Percentiles rank a stretch among this genome's conserved stretches.
Conservation (phyloP, 1,140 invertebrate species). For the Monomorium pharaonis region DNA sequence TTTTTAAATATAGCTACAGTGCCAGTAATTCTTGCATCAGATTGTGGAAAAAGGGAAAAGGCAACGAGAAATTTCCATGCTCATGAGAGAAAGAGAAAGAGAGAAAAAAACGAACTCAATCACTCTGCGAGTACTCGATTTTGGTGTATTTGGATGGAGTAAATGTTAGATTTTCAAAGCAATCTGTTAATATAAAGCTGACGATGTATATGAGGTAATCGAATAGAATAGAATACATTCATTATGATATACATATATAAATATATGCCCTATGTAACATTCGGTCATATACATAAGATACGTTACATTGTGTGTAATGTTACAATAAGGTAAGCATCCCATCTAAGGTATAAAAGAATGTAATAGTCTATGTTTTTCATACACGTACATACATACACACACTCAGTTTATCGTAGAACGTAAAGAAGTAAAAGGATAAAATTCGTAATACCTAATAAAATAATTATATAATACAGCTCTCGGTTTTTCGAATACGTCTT, state of each 20-base stretch:
- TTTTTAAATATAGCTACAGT: slow-evolving; percentile 62
- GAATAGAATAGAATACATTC: slow-evolving; percentile 75
- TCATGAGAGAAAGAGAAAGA: slow-evolving; percentile 27
- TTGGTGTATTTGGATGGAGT: slow-evolving; percentile 35
- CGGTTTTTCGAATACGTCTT: slow-evolving; percentile 78
- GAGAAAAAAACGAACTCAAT: not conserved
- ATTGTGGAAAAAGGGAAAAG: slow-evolving; percentile 4
- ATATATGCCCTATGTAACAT: slow-evolving; percentile 72
- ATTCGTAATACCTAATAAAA: slow-evolving; percentile 73
- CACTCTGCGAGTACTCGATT: not conserved
- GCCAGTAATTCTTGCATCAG: slow-evolving; percentile 63
- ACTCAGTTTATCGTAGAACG: slow-evolving; percentile 81
- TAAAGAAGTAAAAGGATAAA: slow-evolving; percentile 66
- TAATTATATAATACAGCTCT: slow-evolving; percentile 76
- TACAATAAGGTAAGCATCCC: slow-evolving; percentile 82
- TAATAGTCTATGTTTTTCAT: slow-evolving; percentile 84
- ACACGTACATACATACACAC: slow-evolving; percentile 66
- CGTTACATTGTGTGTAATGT: slow-evolving; percentile 73
- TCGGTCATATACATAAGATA: slow-evolving; percentile 71
- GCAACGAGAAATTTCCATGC: slow-evolving; percentile 54
- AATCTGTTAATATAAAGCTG: slow-evolving; percentile 72
- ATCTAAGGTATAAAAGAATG: slow-evolving; percentile 82
- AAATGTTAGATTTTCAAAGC: slow-evolving; percentile 78
- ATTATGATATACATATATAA: slow-evolving; percentile 35
- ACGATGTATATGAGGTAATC: slow-evolving; percentile 75